These are phyloP conservation scores for Saccopteryx bilineata DNA, from an alignment of 2,113 vertebrate species.

Conservation along the genomic window DNA sequence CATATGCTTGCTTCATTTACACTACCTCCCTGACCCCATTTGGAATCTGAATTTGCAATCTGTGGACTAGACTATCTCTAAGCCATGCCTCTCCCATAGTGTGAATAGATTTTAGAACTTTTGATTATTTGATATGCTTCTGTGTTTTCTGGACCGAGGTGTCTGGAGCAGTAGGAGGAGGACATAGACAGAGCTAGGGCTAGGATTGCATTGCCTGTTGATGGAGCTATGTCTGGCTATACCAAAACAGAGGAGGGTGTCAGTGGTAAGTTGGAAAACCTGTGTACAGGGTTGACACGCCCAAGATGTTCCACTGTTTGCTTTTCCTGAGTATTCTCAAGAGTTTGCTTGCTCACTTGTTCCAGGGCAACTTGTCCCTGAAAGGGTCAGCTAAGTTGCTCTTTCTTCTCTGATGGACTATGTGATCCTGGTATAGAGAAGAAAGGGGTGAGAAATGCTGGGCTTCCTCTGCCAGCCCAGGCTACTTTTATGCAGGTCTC, in stretches of 20 bases:
- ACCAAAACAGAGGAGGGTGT: background rate
- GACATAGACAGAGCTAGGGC: background rate
- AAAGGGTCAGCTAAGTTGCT: constrained; percentile 22
- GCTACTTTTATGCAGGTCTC: background rate
- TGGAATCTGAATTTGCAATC: background rate
- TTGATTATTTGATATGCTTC: background rate
- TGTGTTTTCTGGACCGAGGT: background rate
- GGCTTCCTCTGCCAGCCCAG: background rate
- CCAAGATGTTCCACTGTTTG: background rate
- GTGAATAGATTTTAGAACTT: background rate
- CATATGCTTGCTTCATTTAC: background rate
- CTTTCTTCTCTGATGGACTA: constrained; percentile 21
- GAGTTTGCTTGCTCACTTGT: constrained; percentile 25
- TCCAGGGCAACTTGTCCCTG: constrained; percentile 36
- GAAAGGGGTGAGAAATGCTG: background rate
- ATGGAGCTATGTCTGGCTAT: background rate
- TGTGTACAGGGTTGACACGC: background rate
- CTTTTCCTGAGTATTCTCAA: constrained; percentile 27
- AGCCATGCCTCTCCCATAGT: background rate
- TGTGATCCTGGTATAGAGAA: constrained; percentile 38
- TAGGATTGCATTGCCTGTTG: background rate
- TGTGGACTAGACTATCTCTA: background rate
- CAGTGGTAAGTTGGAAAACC: background rate
- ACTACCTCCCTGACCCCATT: background rate
- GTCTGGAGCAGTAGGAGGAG: background rate